Evolutionary conservation across 2,113 vertebrate genomes (phyloP), one percentile per base, ranked within the genome.

Genomic region (Hyla sarda): DNA sequence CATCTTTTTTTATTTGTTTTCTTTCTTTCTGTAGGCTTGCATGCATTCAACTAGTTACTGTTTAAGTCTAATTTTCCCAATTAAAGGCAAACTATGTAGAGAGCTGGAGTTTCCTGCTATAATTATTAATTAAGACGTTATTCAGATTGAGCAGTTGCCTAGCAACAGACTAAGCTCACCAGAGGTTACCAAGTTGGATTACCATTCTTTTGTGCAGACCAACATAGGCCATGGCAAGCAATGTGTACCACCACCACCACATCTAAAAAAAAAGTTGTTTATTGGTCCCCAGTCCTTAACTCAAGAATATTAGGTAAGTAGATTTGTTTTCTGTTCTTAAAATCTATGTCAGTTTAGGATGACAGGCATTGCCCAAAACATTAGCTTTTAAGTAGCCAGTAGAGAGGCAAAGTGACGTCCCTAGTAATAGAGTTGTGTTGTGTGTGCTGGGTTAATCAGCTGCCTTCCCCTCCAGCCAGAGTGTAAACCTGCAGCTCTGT

Each of bases 1-100:
- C 88, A 90, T 90, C 82, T 90, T n/a, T 91, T 92, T 90, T 71
- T 37, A 88, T 88, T 87, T 89, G 56, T 47, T 89, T 88, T 52
- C 14, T 52, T 12, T 54, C 9, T 81, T 62, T 25, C 37, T 81
- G 28, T 56, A 73, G 21, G 5, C 50, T 80, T 28, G n/a, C 41
- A 60, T 81, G 67, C 52, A 65, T 62, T 72, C 58, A 72, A 86
- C 65, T 67, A 65, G 52, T 48, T 85, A 54, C 2, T 71, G 77
- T 16, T 71, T 37, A 10, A 47, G 52, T 32, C 25, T 62, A 30
- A 34, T 41, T 41, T 71, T 71, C 2, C 10, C 23, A 71, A 23
- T 71, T 71, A 41, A 71, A 41, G 67, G 32, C 65, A 69, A 37
- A 65, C 25, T 28, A 30, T 65, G 60, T 12, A 30, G 25, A 65